These are phyloP conservation scores for Spisula subtruncata DNA, from an alignment of 2,888 invertebrate genomes.

Conservation along the genomic window DNA sequence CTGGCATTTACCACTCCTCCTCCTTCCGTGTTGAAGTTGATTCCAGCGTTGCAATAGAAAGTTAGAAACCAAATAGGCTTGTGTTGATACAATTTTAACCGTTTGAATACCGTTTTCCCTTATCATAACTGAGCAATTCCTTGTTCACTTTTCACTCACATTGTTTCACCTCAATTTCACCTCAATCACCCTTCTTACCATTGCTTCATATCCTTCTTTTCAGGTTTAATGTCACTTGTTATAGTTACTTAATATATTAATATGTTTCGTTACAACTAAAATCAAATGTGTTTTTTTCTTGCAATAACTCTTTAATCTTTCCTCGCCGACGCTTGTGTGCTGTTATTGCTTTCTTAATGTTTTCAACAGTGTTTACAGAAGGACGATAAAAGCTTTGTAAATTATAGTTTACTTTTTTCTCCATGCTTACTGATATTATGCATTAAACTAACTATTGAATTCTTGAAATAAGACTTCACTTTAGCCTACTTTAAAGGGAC, in stretches of 20 bases:
- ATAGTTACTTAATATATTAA: not conserved
- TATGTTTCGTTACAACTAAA: not conserved
- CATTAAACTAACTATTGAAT: no score
- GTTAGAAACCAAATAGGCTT: not conserved
- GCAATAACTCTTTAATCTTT: not conserved
- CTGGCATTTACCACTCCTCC: not conserved
- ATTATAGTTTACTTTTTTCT: no score
- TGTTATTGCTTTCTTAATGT: no score
- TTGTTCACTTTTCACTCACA: not conserved
- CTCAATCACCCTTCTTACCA: not conserved
- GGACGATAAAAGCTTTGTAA: no score
- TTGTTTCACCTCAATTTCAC: not conserved
- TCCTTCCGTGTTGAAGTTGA: not conserved
- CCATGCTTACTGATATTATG: no score
- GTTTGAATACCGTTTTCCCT: not conserved
- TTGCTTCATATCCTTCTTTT: not conserved
- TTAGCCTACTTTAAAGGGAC: no score
- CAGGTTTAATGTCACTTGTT: not conserved
- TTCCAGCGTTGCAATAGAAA: not conserved
- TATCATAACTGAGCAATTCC: not conserved
- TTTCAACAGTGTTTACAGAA: no score
- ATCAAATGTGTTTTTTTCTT: not conserved
- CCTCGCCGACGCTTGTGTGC: not conserved
- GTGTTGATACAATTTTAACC: slow-evolving; percentile 4
- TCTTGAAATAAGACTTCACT: no score